phyloP scores from a whole-genome alignment of 2,113 vertebrate genomes.

The Pterocles gutturalis region DNA sequence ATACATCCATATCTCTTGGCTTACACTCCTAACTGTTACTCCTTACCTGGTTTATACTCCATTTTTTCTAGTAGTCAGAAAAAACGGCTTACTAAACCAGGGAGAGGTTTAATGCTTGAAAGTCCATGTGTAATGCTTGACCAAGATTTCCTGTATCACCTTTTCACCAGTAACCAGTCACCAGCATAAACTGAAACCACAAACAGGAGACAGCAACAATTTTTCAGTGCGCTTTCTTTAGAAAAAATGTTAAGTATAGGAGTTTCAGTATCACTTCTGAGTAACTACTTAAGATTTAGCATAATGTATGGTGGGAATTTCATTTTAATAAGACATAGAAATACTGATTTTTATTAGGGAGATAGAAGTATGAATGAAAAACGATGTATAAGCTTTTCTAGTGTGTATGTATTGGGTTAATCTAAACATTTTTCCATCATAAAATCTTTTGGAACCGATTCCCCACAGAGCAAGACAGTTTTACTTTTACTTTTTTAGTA shows the following conservation, averaged over 20 bases:
- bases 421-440: not conserved
- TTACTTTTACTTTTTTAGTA: not conserved
- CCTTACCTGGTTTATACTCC: not conserved
- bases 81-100: not conserved
- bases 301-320: not conserved
- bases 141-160: not conserved
- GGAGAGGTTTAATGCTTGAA: not conserved
- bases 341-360: not conserved
- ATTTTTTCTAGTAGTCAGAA: not conserved
- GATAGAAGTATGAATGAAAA: not conserved
- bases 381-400: not conserved
- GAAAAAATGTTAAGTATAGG: not conserved
- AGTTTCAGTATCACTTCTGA: not conserved
- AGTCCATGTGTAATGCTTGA: not conserved
- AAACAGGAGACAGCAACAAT: not conserved
- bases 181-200: not conserved
- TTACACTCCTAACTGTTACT: not conserved
- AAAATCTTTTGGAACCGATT: not conserved
- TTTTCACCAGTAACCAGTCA: not conserved
- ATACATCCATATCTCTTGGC: not conserved
- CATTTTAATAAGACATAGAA: not conserved
- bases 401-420: not conserved
- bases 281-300: not conserved
- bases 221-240: not conserved
- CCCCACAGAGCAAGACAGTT: not conserved